Conservation (phyloP, 2,797 vertebrate species). For the Sebastolobus alascanus region DNA sequence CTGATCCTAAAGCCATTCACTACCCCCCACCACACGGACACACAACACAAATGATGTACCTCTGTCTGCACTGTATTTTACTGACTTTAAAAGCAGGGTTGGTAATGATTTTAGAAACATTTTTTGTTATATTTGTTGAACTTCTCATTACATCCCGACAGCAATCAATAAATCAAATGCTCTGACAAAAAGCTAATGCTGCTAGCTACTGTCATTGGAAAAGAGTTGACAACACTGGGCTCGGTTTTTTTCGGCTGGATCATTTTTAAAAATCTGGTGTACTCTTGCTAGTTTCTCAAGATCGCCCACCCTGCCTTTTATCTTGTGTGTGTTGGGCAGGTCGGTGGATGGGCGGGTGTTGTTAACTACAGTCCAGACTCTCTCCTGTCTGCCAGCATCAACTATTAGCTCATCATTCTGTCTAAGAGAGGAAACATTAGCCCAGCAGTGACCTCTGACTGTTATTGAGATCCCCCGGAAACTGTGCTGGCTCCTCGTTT, state of each 20-base stretch:
- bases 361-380: conserved; percentile 12
- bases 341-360: not conserved
- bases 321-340: conserved; percentile 11
- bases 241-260: no score
- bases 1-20: conserved; percentile 26
- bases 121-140: no score
- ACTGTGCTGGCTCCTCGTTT: not conserved
- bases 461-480: not conserved
- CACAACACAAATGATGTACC: conserved; percentile 26
- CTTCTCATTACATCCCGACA: no score
- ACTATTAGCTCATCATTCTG: conserved; percentile 15
- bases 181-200: no score
- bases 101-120: no score
- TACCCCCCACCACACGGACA: not conserved
- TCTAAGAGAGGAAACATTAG: conserved; percentile 17
- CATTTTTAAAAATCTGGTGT: not conserved
- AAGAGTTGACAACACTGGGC: no score
- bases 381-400: conserved; percentile 27
- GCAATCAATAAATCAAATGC: no score
- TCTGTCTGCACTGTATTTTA: not conserved
- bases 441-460: conserved; percentile 12
- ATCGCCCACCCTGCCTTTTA: not conserved
- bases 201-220: no score
- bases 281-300: conserved; percentile 1
- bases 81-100: no score